Base-by-base conservation (phyloP, 2,113 vertebrate genomes). In the Corythornis cristatus region DNA sequence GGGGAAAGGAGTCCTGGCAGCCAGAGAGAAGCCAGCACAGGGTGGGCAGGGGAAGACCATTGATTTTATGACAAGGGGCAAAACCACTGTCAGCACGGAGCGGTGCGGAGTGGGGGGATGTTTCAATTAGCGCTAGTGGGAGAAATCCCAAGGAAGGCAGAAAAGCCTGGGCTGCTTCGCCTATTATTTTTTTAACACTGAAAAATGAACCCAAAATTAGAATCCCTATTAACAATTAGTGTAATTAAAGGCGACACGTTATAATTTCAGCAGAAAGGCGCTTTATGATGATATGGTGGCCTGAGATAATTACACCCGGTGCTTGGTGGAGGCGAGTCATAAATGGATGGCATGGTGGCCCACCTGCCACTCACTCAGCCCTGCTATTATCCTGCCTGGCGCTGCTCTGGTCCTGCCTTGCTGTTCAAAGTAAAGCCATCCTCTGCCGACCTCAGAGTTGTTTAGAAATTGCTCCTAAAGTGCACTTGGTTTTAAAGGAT, bases 1-100 rank as follows among this genome's bases (percentile, higher is more conserved):
- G 93, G 97, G 93, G 96, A 97, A 97, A 96, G 97, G 96, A 97
- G 97, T 96, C 95, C 93, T 61, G 19, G 96, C 96, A 98, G 98
- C 98, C 90, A 64, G 97, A 93, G 92, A 94, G 54, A 64, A 96
- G 92, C 50, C 4, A 0, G 81, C 6, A 9, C 8, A 43, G 78
- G 78, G 80, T 58, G 70, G 86, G 82, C 68, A 81, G 61, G 70
- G 53, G 37, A 72, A 91, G 90, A 90, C 84, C 97, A 99, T 99
- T 97, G 99, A 99, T 99, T 99, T 99, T 99, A 97, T 99, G 98
- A 99, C 98, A 98, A 98, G 98, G 98, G 97, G 97, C 98, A 98
- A 98, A 98, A 97, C 96, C 96, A 95, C 98, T 98, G 97, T 98
- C 98, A 99, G 98, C 95, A 21, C 33, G 12, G 97, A 98, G 97